phyloP scores from a whole-genome alignment of 2,797 vertebrate species.

The Tangara arthus region DNA sequence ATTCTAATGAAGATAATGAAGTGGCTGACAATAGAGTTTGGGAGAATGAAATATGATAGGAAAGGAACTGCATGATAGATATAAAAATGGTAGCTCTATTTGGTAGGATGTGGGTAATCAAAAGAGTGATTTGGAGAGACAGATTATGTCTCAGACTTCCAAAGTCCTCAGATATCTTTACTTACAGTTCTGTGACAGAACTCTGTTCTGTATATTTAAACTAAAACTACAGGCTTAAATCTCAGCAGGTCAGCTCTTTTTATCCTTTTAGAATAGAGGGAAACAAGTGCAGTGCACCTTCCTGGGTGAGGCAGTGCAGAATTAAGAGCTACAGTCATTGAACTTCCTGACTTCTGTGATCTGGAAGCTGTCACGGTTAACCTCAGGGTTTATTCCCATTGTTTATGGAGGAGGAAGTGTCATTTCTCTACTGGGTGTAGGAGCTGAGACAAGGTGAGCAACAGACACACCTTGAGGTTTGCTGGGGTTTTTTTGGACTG shows the following conservation, averaged over 20 bases:
- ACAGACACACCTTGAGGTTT: background rate
- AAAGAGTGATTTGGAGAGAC: constrained; percentile 9
- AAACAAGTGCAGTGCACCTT: background rate
- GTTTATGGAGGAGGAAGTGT: background rate
- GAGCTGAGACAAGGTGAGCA: background rate
- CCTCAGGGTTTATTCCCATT: background rate
- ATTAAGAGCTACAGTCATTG: background rate
- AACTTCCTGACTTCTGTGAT: background rate
- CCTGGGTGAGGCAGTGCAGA: background rate
- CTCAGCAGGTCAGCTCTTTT: background rate
- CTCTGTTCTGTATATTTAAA: background rate
- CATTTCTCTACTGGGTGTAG: background rate
- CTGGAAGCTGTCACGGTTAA: constrained; percentile 7
- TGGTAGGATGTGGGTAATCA: background rate
- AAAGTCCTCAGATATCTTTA: background rate
- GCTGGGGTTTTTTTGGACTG: background rate
- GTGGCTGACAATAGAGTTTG: constrained; percentile 5
- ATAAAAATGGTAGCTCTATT: background rate
- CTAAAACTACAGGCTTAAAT: background rate
- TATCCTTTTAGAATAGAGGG: background rate
- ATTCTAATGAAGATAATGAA: constrained; percentile 45
- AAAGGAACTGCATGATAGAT: background rate
- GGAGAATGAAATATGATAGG: background rate
- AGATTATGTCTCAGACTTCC: background rate
- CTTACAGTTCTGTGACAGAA: background rate